Base-by-base conservation (phyloP, 2,113 vertebrate genomes). In the Sander vitreus region DNA sequence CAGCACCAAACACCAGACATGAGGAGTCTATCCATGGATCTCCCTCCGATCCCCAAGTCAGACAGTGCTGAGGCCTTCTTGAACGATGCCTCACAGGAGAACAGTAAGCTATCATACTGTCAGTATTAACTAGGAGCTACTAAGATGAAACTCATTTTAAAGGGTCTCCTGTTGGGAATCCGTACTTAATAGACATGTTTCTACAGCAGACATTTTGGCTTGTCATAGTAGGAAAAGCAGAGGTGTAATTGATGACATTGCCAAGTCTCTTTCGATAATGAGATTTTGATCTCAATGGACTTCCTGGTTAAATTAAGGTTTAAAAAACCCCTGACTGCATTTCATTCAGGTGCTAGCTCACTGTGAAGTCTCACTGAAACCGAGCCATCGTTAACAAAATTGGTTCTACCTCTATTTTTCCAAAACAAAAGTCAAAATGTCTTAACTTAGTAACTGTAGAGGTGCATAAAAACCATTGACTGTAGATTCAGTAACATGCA, bases 41-140 rank as follows among this genome's bases (percentile, higher is more conserved):
- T 96, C 27, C 95, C 96, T 69, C 88, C 93, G 13, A 63, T 95
- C 55, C 81, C 69, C 45, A 83, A 88, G 80, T 81, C 92, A 48
- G 83, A 51, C 23, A 69, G 81, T 16, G 14, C 74, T 15, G 74
- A 86, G 27, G 47, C 19, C 1, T 45, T 87, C 51, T 30, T 73
- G n/a, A 77, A 57, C 62, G 82, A 91, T 36, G 67, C 39, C 6
- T 53, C 78, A 36, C 73, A 43, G 27, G 58, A 87, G 33, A 67
- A 21, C 8, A 62, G 92, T 93, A 65, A 77, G 65, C 84, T 58
- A 74, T 43, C 21, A 54, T 23, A 8, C 18, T 43, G 39, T 64
- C 39, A 60, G n/a, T 48, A 77, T 73, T 66, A 36, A 81, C 43
- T 2, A 54, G 21, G 4, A 3, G 39, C 60, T 70, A 33, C 43